Base-by-base conservation (phyloP, 1,140 invertebrate genomes). In the Dendrolimus punctatus region DNA sequence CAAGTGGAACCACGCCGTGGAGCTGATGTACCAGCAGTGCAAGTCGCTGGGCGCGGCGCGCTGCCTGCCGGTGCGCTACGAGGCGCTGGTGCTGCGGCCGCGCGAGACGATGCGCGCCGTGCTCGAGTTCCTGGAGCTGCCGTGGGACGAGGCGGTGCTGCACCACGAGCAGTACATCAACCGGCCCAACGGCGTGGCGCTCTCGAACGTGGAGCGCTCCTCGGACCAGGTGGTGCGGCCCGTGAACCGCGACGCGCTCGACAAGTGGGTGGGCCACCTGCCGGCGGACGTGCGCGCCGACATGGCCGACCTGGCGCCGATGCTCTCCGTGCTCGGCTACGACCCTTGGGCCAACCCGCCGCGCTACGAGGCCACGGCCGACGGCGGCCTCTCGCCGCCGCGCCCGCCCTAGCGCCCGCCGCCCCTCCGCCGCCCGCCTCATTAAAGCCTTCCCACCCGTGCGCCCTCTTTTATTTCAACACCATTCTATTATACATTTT, bases 211-310 rank as follows among this genome's bases (percentile, higher is more conserved):
- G 66, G 98, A 99, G 87, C 91, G 97, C 53, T 99, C 98, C 8
- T 98, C 97, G 58, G 98, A 99, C 89, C 98, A 99, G 90, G 98
- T 99, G 50, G 96, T 99, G 76, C 99, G 99, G 80, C 97, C 98
- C 5, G 94, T 99, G 8, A 99, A 99, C 89, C 87, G 97, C 56
- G 97, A 99, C 86, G 98, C 98, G 6, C 87, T 99, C 47, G 93
- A 93, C 60, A 99, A 98, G 88, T 99, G 98, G 98, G 97, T 98
- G 41, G 96, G 95, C 41, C 90, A 94, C 63, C 93, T 99, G 74
- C 97, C 97, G 36, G 90, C 92, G 36, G 96, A 99, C 84, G 96
- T 98, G 37, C 91, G 97, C 40, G 89, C 90, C 58, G 95, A 98
- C 76, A 97, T 98, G 95, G 92, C 93, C 4, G 91, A 93, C 58